These are phyloP conservation scores for Aplocera efformata DNA, from an alignment of 2,888 invertebrate genomes.

Conservation along the genomic window DNA sequence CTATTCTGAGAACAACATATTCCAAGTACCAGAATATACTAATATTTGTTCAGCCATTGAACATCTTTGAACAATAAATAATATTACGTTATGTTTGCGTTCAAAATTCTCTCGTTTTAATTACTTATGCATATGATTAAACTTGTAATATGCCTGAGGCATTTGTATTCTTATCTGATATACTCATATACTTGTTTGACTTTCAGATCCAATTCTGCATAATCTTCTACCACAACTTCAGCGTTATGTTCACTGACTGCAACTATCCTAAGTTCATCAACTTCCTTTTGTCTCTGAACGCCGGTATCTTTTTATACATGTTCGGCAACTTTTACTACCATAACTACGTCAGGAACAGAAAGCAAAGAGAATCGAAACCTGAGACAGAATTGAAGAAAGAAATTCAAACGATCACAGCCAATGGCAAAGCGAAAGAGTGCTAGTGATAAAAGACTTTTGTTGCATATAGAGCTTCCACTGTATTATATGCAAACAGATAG, in stretches of 20 bases:
- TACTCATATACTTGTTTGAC: constrained; percentile 20
- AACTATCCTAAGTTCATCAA: constrained; percentile 86
- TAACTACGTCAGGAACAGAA: constrained; percentile 77
- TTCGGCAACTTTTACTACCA: constrained; percentile 88
- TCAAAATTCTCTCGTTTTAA: too few relatives aligned
- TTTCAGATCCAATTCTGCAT: constrained; percentile 87
- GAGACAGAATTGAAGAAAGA: constrained; percentile 10
- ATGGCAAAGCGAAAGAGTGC: constrained; percentile 57
- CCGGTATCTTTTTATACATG: constrained; percentile 87
- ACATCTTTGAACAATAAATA: too few relatives aligned
- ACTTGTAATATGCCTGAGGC: too few relatives aligned
- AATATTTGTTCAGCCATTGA: too few relatives aligned
- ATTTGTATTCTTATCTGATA: too few relatives aligned
- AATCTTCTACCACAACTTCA: constrained; percentile 85
- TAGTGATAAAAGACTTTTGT: constrained; percentile 41
- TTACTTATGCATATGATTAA: too few relatives aligned
- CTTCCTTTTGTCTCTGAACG: constrained; percentile 83
- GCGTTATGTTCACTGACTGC: constrained; percentile 84
- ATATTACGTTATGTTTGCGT: too few relatives aligned
- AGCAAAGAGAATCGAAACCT: neutral
- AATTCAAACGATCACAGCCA: constrained; percentile 25
- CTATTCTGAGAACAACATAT: too few relatives aligned
- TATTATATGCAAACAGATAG: too few relatives aligned
- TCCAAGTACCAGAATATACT: too few relatives aligned
- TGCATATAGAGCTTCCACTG: constrained; percentile 6